Evolutionary conservation across 1,140 invertebrate genomes (phyloP).

Genomic region (Anastrepha ludens): DNA sequence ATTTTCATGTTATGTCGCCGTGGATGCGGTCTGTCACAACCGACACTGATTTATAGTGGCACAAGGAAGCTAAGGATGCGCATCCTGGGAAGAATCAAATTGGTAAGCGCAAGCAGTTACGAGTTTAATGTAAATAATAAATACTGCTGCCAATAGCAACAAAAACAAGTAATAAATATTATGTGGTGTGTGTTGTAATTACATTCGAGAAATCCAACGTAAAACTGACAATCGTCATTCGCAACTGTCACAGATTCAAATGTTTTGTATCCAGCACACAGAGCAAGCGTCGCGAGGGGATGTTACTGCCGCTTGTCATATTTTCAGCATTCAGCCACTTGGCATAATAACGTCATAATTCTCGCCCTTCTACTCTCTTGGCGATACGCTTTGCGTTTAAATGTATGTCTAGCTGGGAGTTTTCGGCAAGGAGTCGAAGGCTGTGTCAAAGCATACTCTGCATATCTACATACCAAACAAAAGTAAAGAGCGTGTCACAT

Average conservation of each 20-base stretch:
- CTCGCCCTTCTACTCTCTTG: not conserved
- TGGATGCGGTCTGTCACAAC: conserved; percentile 11
- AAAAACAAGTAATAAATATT: not conserved
- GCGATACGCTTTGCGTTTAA: too few relatives aligned
- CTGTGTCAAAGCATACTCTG: not conserved
- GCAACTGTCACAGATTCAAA: conserved; percentile 20
- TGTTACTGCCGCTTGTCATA: not conserved
- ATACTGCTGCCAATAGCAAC: not conserved
- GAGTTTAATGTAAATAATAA: not conserved
- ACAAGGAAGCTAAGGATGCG: not conserved
- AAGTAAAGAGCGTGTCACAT: conserved; percentile 31
- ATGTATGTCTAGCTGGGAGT: not conserved
- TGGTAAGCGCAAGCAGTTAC: not conserved
- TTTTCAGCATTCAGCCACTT: not conserved
- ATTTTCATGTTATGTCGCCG: conserved; percentile 65
- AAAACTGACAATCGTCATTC: conserved; percentile 43
- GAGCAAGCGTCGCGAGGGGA: not conserved
- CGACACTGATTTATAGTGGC: conserved; percentile 34
- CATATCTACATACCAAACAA: not conserved
- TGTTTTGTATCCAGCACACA: not conserved
- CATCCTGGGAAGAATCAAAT: conserved; percentile 4
- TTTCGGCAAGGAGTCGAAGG: not conserved
- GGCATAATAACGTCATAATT: conserved; percentile 36
- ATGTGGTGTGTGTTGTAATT: not conserved
- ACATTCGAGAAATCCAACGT: conserved; percentile 1